phyloP scores from a whole-genome alignment of 2,113 vertebrate genomes.

The Halcyon malimbica region DNA sequence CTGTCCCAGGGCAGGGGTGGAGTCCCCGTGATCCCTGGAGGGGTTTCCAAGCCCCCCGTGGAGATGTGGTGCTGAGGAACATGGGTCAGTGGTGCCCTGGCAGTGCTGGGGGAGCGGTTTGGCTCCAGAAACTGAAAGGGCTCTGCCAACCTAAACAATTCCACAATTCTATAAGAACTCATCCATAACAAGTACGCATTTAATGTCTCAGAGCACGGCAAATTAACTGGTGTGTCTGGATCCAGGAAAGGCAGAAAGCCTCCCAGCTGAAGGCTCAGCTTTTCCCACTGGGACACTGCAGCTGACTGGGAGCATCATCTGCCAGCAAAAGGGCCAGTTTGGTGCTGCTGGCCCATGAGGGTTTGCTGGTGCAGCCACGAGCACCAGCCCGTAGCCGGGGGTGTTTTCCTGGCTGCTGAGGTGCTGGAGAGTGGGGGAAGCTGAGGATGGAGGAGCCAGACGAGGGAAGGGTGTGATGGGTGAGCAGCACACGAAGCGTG shows the following conservation, averaged over 20 bases:
- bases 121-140: not conserved
- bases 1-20: not conserved
- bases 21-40: not conserved
- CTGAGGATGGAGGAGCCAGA: not conserved
- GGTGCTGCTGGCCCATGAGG: not conserved
- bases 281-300: not conserved
- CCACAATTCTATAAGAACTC: not conserved
- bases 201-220: not conserved
- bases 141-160: not conserved
- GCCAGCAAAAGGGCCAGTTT: not conserved
- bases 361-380: not conserved
- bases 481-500: not conserved
- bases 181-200: accelerated
- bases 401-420: not conserved
- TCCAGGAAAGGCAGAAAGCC: not conserved
- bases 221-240: not conserved
- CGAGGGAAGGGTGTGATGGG: not conserved
- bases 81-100: not conserved
- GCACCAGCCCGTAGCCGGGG: not conserved
- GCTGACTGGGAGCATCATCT: not conserved
- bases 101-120: not conserved
- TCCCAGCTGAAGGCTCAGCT: not conserved
- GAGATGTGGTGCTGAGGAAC: not conserved
- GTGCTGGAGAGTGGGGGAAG: not conserved
- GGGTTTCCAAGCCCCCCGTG: not conserved